Evolutionary conservation across 1,140 invertebrate genomes (phyloP), one percentile per base, ranked within the genome.

Genomic region (Helicoverpa zea): DNA sequence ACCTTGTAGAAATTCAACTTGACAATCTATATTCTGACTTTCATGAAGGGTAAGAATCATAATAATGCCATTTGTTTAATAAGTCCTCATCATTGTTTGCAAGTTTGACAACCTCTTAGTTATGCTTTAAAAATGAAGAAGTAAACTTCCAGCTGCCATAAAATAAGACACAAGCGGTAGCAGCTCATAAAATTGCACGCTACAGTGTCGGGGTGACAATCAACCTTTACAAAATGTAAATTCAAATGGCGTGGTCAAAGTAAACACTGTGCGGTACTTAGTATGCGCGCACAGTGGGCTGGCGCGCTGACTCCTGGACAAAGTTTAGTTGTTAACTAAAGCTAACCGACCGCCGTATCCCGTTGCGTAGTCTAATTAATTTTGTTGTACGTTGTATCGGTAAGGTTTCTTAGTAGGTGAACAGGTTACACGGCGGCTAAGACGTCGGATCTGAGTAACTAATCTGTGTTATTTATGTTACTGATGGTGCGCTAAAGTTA

Each of bases 251-350:
- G 47, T 23, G 23, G 18, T 13, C 64, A 30, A 54, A 54, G 49
- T 29, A 54, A 52, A 29, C 68, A 72, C 47, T 18, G 51, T 30
- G 18, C 16, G 16, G 68, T 5, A 4, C 30, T 11, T 30, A n/a
- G 18, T 52, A 52, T 58, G 56, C 66, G 16, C 49, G 51, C 68
- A 72, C 68, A 72, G 68, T 72, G 68, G 11, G 47, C 68, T 7
- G 18, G 23, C 0, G 5, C 63, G 35, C 35, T 18, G 14, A n/a
- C 64, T 68, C 68, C 51, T 54, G 68, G 49, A 72, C 51, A 72
- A 72, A 72, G 51, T 72, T 72, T 72, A 54, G 49, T 52, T 72
- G 68, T 72, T 30, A 72, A 72, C 68, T 72, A 30, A 72, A 52
- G 47, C 66, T 51, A 30, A 70, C 30, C 47, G 66, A 66, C 35